Evolutionary conservation across 2,797 vertebrate genomes (phyloP), one percentile per base, ranked within the genome.

Genomic region (Uromys caudimaculatus): DNA sequence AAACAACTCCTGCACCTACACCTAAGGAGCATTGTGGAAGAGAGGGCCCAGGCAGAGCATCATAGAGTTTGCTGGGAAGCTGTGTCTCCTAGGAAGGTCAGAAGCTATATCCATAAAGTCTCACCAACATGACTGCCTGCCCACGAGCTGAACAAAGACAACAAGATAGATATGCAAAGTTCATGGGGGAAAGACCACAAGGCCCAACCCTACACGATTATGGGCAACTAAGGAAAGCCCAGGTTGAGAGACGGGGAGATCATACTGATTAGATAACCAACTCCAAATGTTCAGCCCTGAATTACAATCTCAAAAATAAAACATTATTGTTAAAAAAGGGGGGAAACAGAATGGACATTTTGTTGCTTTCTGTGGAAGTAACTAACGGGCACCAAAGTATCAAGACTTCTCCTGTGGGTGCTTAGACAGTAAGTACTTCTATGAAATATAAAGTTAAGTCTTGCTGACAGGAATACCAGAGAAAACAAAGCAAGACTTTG

Each of bases 301-400:
- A 50, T 50, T 50, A 67, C 35, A 52, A 52, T 27, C 62, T 85
- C 19, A n/a, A 67, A 85, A 67, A 52, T 44, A 13, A 50, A 77
- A 50, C 29, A 32, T 32, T 16, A 23, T 8, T 84, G 41, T 64
- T 41, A 19, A 67, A 52, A 16, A 76, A 24, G 19, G 23, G n/a
- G n/a, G 6, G 24, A 4, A n/a, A 50, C 19, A 47, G 23, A 73
- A 82, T 0, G 7, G 41, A 73, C 35, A 44, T 82, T 85, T 85
- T 29, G 13, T 87, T 97, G 91, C 47, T 96, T 91, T 83, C 56
- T 64, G 32, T 19, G 3, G n/a, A 85, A 32, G 14, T 27, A 77
- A 69, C 21, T 23, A 73, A 69, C 12, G 19, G 58, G 50, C 38
- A 44, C 32, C 23, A 6, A 69, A 21, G 67, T 75, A 21, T 75